These are phyloP conservation scores for Protaetia brevitarsis DNA, from an alignment of 1,140 invertebrate species.

Conservation along the genomic window DNA sequence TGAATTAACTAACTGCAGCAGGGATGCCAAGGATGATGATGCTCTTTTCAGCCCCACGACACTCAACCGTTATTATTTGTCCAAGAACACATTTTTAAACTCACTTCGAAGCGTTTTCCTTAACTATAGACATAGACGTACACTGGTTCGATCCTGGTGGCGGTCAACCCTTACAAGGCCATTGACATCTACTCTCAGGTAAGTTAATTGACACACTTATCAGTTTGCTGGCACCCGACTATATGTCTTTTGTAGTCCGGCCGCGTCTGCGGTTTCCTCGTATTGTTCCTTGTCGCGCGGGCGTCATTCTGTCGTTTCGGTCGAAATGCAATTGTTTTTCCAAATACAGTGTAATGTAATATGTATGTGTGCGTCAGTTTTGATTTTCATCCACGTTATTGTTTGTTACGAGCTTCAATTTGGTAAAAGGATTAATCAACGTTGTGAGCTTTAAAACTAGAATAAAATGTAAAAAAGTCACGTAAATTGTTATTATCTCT, in stretches of 20 bases:
- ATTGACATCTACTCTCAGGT: slow-evolving; percentile 88
- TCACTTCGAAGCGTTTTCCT: slow-evolving; percentile 52
- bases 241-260: neutral
- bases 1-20: neutral
- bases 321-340: neutral
- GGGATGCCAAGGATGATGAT: neutral
- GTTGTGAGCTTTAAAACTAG: too few relatives aligned
- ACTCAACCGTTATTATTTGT: neutral
- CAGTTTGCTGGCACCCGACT: neutral
- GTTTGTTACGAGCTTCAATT: too few relatives aligned
- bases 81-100: neutral
- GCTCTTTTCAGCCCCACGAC: neutral
- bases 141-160: slow-evolving; percentile 90
- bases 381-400: too few relatives aligned
- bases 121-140: slow-evolving; percentile 72
- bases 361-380: too few relatives aligned
- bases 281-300: neutral
- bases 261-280: slow-evolving; percentile 17
- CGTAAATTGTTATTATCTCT: too few relatives aligned
- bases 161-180: slow-evolving; percentile 94
- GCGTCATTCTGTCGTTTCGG: neutral
- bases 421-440: too few relatives aligned
- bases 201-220: slow-evolving; percentile 55
- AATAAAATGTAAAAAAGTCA: too few relatives aligned
- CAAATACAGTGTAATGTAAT: neutral